Evolutionary conservation across 2,113 vertebrate genomes (phyloP).

Genomic region (Callocephalon fimbriatum): DNA sequence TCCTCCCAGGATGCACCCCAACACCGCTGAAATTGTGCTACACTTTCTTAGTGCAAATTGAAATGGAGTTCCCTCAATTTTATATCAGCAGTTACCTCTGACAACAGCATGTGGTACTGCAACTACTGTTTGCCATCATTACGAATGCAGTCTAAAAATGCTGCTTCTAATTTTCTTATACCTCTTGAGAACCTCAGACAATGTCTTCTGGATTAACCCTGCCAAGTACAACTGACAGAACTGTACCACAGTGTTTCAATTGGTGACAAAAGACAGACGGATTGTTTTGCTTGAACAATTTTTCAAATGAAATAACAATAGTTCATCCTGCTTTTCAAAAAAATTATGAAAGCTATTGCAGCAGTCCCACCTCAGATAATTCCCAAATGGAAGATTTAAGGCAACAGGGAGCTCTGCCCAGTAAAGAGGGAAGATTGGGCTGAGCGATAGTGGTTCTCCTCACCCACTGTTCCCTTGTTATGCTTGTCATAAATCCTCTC

Average conservation of each 20-base stretch:
- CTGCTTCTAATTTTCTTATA: not conserved
- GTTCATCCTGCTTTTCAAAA: not conserved
- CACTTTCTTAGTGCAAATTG: not conserved
- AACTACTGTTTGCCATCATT: not conserved
- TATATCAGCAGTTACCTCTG: not conserved
- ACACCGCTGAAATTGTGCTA: not conserved
- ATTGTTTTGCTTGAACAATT: not conserved
- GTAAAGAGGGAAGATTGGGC: not conserved
- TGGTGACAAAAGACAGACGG: not conserved
- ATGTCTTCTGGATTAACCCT: not conserved
- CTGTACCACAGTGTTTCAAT: not conserved
- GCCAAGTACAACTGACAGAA: not conserved
- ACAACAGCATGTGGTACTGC: not conserved
- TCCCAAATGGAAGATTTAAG: not conserved
- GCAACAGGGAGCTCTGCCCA: not conserved
- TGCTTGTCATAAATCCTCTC: not conserved
- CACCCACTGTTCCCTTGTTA: not conserved
- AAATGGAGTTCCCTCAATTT: not conserved
- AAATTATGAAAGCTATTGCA: not conserved
- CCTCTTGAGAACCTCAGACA: not conserved
- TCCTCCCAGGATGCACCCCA: not conserved
- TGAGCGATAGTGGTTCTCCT: fast-evolving
- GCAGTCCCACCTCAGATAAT: not conserved
- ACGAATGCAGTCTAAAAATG: not conserved
- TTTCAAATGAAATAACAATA: not conserved